Percentiles rank a stretch among this genome's conserved stretches.
Evolutionary conservation across 1,140 invertebrate species (phyloP).

Genomic region (Cepaea nemoralis): DNA sequence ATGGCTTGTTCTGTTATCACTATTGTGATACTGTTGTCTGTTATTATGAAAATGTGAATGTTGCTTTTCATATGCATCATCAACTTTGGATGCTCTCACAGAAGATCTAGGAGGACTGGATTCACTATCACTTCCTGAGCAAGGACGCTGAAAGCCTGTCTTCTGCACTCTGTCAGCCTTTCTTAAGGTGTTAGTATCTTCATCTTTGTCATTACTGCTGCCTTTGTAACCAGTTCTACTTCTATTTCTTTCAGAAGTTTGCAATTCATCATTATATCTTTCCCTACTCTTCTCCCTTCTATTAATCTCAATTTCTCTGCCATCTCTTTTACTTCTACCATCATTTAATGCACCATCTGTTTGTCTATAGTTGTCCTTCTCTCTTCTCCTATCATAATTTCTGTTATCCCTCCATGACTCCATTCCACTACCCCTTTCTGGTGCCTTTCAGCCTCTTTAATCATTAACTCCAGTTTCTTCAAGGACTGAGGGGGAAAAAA

Average conservation of each 20-base stretch:
- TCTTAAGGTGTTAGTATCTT: background rate
- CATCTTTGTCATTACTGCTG: background rate
- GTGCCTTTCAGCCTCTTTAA: slow-evolving; percentile 67
- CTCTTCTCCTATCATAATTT: slow-evolving; percentile 45
- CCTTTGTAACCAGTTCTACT: background rate
- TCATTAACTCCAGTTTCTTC: slow-evolving; percentile 73
- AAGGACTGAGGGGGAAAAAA: slow-evolving; percentile 73
- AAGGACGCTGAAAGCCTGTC: slow-evolving; percentile 2
- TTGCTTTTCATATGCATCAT: background rate
- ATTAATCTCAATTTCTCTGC: background rate
- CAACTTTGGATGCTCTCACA: background rate
- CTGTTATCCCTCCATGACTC: slow-evolving; percentile 15
- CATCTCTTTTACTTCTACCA: background rate
- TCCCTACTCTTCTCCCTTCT: background rate
- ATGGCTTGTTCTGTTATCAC: background rate
- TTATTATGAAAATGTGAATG: background rate
- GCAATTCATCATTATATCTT: background rate
- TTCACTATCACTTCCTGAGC: slow-evolving; percentile 5
- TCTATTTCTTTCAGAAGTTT: background rate
- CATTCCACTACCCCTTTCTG: slow-evolving; percentile 24
- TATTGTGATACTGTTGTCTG: background rate
- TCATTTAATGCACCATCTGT: background rate
- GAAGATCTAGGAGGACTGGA: background rate
- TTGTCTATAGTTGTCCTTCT: slow-evolving; percentile 42
- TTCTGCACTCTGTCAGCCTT: background rate